Evolutionary conservation across 2,888 invertebrate species (phyloP).

Genomic region (Priocnemis perturbator): DNA sequence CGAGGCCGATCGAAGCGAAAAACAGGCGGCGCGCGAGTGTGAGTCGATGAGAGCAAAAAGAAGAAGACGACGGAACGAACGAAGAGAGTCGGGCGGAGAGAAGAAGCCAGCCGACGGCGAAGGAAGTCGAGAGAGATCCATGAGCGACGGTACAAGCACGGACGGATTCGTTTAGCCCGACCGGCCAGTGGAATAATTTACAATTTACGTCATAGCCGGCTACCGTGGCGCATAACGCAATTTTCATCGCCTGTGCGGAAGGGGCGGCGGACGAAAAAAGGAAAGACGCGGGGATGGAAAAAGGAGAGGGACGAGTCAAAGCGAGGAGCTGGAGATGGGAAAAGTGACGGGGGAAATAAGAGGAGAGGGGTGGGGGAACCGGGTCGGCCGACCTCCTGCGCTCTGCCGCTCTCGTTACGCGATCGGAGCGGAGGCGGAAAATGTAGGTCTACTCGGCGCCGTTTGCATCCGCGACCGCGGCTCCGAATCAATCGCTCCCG

Average conservation of each 20-base stretch:
- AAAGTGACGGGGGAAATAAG: slow-evolving; percentile 9
- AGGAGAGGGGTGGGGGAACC: slow-evolving; percentile 26
- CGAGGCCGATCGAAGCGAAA: not conserved
- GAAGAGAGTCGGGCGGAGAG: not conserved
- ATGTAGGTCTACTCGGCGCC: slow-evolving; percentile 24
- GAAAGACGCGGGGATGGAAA: slow-evolving; percentile 5
- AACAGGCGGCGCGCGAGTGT: not conserved
- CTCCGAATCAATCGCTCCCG: slow-evolving; percentile 36
- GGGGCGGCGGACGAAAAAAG: not conserved
- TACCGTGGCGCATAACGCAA: slow-evolving; percentile 25
- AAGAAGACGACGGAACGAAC: not conserved
- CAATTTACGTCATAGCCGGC: slow-evolving; percentile 24
- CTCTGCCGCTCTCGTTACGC: slow-evolving; percentile 37
- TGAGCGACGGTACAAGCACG: not conserved
- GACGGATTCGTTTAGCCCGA: slow-evolving; percentile 8
- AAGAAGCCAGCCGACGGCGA: not conserved
- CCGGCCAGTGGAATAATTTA: slow-evolving; percentile 26
- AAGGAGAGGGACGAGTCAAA: not conserved
- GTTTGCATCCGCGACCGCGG: slow-evolving; percentile 29
- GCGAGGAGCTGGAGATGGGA: not conserved
- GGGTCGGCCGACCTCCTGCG: slow-evolving; percentile 29
- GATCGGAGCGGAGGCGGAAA: slow-evolving; percentile 19
- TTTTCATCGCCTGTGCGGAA: slow-evolving; percentile 19
- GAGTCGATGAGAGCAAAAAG: not conserved
- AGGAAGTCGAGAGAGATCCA: not conserved